Base-by-base conservation (phyloP, 2,888 invertebrate genomes). In the Xylota segnis region DNA sequence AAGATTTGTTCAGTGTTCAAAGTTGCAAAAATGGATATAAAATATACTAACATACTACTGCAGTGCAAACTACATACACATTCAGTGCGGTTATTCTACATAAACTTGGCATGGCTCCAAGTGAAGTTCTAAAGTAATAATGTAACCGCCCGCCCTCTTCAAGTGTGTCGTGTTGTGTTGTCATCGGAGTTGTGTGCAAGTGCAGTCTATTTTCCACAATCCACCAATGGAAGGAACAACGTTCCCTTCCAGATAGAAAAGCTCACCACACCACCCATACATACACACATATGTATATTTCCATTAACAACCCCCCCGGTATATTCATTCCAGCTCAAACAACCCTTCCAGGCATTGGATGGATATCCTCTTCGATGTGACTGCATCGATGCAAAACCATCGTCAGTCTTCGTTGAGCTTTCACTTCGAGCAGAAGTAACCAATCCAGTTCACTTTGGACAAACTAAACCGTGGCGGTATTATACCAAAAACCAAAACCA, bases 361-460 rank as follows among this genome's bases (percentile, higher is more conserved):
- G 63, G 43, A 76, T 40, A 58, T 71, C 81, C 52, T 56, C 47
- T 18, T 66, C 27, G 37, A 70, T 63, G 50, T 61, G 40, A 76
- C 71, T 77, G 76, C 76, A 86, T 23, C 61, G 76, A 45, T 71
- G 76, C 66, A 76, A 66, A 82, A 43, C 32, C 45, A 12, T 71
- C 52, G 52, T 68, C 90, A 91, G 91, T 91, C 91, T 90, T 91
- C 90, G 91, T 91, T 91, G 92, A 91, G 91, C 92, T 91, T 91
- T 91, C 91, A 89, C 89, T 90, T 90, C 90, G 91, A 82, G 56
- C 77, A 72, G 72, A 77, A 82, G 82, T 82, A 77, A 47, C 66
- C 61, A 61, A 58, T 66, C 5, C 37, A 70, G 66, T 76, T 72
- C 34, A 68, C 3, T 77, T 45, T 47, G 18, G 70, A 40, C 45